A percentile compares a stretch with the other conserved stretches of the same genome.
These are phyloP conservation scores for Mus spicilegus DNA, from an alignment of 2,113 vertebrate species.

Conservation along the genomic window DNA sequence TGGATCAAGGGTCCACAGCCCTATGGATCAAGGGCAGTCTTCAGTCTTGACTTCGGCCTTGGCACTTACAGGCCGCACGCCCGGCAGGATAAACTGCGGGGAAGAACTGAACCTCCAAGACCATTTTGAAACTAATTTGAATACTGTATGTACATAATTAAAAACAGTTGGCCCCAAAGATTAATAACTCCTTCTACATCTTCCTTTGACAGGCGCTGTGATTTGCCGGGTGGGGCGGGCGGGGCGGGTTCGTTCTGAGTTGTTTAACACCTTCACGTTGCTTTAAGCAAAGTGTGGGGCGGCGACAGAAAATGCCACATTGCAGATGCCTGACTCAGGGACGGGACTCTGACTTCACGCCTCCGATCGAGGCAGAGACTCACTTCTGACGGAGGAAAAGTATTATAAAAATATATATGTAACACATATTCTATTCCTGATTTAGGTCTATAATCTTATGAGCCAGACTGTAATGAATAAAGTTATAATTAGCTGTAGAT, in stretches of 20 bases:
- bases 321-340: constrained; percentile 81
- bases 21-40: neutral
- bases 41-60: neutral
- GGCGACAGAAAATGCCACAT: constrained; percentile 82
- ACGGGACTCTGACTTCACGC: constrained; percentile 82
- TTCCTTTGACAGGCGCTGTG: constrained; percentile 78
- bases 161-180: constrained; percentile 82
- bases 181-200: constrained; percentile 81
- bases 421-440: constrained; percentile 86
- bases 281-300: constrained; percentile 82
- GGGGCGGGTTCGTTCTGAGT: constrained; percentile 77
- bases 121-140: constrained; percentile 76
- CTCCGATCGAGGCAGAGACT: constrained; percentile 80
- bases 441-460: constrained; percentile 85
- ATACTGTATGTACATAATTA: constrained; percentile 82
- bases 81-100: constrained; percentile 32
- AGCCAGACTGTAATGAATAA: constrained; percentile 86
- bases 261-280: constrained; percentile 83
- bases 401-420: constrained; percentile 86
- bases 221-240: constrained; percentile 74
- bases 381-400: constrained; percentile 85
- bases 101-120: constrained; percentile 44
- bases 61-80: neutral
- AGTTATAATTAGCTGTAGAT: constrained; percentile 84
- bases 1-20: neutral